Conservation (phyloP, 2,113 vertebrate genomes). For the Microcebus murinus region DNA sequence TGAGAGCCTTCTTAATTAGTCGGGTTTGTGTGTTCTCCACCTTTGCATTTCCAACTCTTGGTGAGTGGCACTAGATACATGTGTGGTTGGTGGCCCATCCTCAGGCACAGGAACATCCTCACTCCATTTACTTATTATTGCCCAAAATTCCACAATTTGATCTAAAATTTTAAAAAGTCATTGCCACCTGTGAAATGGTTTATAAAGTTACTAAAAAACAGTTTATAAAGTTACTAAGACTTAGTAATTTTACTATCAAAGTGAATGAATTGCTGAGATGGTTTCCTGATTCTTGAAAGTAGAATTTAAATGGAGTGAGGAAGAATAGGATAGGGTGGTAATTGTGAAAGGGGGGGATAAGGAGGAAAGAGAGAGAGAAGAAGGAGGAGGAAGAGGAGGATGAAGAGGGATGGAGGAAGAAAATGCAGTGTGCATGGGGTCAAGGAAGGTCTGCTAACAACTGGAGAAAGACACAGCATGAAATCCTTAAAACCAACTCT, state of each 20-base stretch:
- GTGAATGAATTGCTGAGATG: background rate
- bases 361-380: background rate
- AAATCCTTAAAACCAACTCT: background rate
- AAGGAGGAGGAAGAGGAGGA: background rate
- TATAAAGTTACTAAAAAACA: background rate
- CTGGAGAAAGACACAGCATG: background rate
- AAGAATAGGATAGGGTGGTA: background rate
- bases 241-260: background rate
- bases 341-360: background rate
- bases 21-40: background rate
- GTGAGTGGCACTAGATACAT: background rate
- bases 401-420: background rate
- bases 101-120: background rate
- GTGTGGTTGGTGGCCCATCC: background rate
- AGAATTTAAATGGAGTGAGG: background rate
- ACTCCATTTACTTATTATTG: background rate
- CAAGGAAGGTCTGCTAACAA: background rate
- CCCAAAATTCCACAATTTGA: background rate
- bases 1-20: background rate
- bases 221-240: background rate
- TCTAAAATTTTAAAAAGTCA: background rate
- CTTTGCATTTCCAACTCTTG: background rate
- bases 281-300: background rate
- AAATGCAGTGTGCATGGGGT: background rate
- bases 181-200: background rate